Base-by-base conservation (phyloP, 2,113 vertebrate genomes). In the Silurus asotus region DNA sequence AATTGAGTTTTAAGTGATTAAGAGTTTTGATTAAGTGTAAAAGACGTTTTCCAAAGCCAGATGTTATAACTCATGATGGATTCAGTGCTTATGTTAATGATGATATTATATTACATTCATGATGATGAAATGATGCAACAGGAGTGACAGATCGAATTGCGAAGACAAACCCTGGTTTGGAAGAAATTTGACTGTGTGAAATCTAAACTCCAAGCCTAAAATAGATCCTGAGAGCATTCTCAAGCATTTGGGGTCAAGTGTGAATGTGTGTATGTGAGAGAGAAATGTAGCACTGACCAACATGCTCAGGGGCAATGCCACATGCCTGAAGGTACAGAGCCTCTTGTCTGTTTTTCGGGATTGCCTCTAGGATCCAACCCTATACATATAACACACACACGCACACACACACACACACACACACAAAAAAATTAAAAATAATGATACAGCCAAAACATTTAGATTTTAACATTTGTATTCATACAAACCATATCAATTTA, bases 331-430 rank as follows among this genome's bases (percentile, higher is more conserved):
- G 92, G 86, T 87, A 82, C 86, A 96, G 91, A 1, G 94, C 96
- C 91, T 97, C 95, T 0, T 96, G 95, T 79, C 93, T 94, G 4
- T 93, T 96, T 86, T 94, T 94, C 20, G 97, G 97, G 78, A 98
- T 88, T 9, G 96, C 96, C 2, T 97, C 96, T 88, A 99, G 89
- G 86, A 99, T 90, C 98, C 98, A 99, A 69, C 97, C 98, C 98
- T 99, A 90, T 9, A 90, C 85, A 91, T 86, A 82, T 81, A 92
- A 64, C 89, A 58, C 55, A 86, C 58, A 86, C 53, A 61, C 55
- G 19, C 14, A 48, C 17, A 19, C 1, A 48, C 5, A 19, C 17
- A 19, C 75, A 53, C 82, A 75, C 65, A 20, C 9, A 28, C 65
- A 55, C 53, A 61, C 55, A 11, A 49, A 53, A 11, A 37, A 45